Evolutionary conservation across 2,888 invertebrate species (phyloP).

Genomic region (Cerastis leucographa): DNA sequence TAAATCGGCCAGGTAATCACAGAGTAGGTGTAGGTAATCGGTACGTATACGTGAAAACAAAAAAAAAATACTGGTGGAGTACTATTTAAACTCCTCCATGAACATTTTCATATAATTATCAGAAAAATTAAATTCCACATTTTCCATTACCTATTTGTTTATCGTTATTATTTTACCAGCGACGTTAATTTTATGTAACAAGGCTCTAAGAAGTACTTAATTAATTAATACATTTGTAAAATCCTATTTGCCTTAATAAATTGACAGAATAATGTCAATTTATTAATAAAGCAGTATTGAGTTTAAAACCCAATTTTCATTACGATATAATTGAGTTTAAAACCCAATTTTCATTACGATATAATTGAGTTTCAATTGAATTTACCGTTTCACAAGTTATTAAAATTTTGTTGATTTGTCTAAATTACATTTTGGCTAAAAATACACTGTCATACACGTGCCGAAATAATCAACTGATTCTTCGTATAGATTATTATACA

Average conservation of each 20-base stretch:
- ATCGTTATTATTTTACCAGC: not conserved
- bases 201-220: not conserved
- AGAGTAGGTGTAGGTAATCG: no score
- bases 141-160: not conserved
- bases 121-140: not conserved
- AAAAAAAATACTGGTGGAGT: no score
- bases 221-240: not conserved
- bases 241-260: not conserved
- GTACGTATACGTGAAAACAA: no score
- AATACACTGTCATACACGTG: not conserved
- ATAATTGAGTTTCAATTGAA: slow-evolving; percentile 14
- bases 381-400: not conserved
- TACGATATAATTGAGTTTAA: slow-evolving; percentile 11
- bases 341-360: slow-evolving; percentile 17
- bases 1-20: no score
- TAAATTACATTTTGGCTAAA: not conserved
- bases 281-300: not conserved
- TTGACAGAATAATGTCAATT: not conserved
- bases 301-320: slow-evolving; percentile 17
- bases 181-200: not conserved
- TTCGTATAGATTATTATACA: not conserved
- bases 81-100: no score
- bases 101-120: no score
- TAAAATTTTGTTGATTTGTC: not conserved
- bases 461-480: not conserved